A percentile compares a stretch with the other conserved stretches of the same genome.
Evolutionary conservation across 2,113 vertebrate genomes (phyloP).

Genomic region (Tor tambroides): DNA sequence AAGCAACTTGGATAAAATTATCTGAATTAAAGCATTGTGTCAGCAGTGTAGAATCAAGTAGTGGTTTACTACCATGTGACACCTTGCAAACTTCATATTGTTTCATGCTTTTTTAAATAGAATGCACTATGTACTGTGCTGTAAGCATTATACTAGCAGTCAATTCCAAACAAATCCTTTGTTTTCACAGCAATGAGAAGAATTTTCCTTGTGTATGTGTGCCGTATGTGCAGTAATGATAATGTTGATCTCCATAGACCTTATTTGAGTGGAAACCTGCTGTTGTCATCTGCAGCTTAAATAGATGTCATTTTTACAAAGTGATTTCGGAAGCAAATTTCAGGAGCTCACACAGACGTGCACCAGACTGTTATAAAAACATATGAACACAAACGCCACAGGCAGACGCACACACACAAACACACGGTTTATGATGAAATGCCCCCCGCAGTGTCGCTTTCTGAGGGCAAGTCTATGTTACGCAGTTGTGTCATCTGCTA

Average conservation of each 20-base stretch:
- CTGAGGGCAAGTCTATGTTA: constrained; percentile 35
- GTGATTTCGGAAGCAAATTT: not conserved
- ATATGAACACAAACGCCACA: constrained; percentile 44
- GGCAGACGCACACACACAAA: constrained; percentile 23
- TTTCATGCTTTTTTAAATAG: not conserved
- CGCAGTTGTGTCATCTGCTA: constrained; percentile 58
- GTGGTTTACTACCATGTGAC: not conserved
- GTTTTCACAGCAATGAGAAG: not conserved
- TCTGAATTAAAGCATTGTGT: not conserved
- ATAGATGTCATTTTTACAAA: too few relatives aligned
- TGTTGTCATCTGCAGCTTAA: too few relatives aligned
- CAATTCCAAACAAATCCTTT: not conserved
- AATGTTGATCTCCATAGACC: too few relatives aligned
- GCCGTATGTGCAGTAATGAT: not conserved
- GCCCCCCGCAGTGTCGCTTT: constrained; percentile 6
- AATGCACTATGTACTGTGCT: not conserved
- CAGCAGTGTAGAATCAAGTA: not conserved
- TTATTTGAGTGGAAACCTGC: too few relatives aligned
- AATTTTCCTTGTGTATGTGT: not conserved
- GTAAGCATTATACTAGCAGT: not conserved
- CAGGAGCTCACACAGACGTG: not conserved
- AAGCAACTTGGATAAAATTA: not conserved
- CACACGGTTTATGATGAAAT: constrained; percentile 25
- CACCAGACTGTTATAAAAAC: not conserved
- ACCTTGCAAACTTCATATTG: not conserved